phyloP scores from a whole-genome alignment of 2,888 invertebrate genomes.

The Ornithoptera priamus region DNA sequence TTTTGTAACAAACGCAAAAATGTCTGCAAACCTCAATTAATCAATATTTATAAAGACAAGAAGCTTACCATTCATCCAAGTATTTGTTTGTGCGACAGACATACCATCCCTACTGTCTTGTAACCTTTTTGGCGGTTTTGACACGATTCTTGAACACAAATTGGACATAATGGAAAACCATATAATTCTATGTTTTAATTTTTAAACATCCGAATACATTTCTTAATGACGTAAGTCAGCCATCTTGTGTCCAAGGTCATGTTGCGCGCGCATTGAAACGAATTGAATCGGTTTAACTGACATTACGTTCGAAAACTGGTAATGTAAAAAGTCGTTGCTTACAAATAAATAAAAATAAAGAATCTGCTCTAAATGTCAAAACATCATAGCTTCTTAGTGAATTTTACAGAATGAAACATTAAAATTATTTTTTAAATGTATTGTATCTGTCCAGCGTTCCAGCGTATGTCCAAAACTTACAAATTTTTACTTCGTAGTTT shows the following conservation, averaged over 20 bases:
- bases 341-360: background rate
- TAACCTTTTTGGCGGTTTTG: conserved; percentile 87
- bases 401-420: too few species aligned
- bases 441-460: too few species aligned
- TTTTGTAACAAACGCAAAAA: conserved; percentile 9
- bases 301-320: conserved; percentile 24
- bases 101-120: conserved; percentile 86
- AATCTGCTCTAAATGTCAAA: background rate
- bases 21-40: conserved; percentile 34
- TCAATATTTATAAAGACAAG: conserved; percentile 49
- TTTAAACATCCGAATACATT: conserved; percentile 32
- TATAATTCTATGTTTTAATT: conserved; percentile 32
- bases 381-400: background rate
- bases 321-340: background rate
- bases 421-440: too few species aligned
- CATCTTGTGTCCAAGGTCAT: conserved; percentile 36
- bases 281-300: conserved; percentile 9
- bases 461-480: too few species aligned
- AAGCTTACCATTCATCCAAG: conserved; percentile 92
- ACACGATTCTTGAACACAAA: conserved; percentile 87
- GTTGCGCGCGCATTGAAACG: conserved; percentile 5
- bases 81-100: conserved; percentile 89
- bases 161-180: conserved; percentile 81
- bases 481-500: too few species aligned
- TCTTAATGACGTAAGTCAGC: conserved; percentile 35